These are phyloP conservation scores for Lacanobia oleracea DNA, from an alignment of 2,888 invertebrate species.

Conservation along the genomic window DNA sequence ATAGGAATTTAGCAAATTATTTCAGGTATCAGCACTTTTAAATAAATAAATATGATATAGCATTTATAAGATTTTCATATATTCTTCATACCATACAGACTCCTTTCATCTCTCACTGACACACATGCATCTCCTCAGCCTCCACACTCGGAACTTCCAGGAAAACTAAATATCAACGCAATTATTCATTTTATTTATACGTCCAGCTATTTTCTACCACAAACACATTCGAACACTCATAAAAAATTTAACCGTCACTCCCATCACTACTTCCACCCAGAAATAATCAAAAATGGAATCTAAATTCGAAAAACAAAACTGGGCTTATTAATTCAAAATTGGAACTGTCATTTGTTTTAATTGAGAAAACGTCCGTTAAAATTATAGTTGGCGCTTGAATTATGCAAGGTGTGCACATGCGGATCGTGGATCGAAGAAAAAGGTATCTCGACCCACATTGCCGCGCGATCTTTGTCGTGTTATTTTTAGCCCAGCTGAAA, in stretches of 20 bases:
- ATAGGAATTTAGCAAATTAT: background rate
- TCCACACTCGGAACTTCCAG: conserved; percentile 42
- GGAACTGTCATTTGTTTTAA: conserved; percentile 30
- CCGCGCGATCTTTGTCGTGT: conserved; percentile 76
- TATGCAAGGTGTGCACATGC: conserved; percentile 72
- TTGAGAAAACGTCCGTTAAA: conserved; percentile 7
- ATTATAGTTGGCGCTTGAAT: conserved; percentile 49
- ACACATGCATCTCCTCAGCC: conserved; percentile 10
- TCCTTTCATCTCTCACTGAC: conserved; percentile 23
- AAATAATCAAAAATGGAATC: conserved; percentile 33
- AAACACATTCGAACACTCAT: conserved; percentile 44
- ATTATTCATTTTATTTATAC: conserved; percentile 51
- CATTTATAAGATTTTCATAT: conserved; percentile 11
- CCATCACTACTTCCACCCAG: conserved; percentile 21
- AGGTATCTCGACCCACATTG: conserved; percentile 85
- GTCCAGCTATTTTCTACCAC: conserved; percentile 53
- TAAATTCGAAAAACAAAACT: conserved; percentile 11
- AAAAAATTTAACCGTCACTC: conserved; percentile 31
- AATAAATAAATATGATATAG: background rate
- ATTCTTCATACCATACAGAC: conserved; percentile 30
- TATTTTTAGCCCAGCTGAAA: conserved; percentile 85
- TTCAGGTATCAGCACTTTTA: background rate
- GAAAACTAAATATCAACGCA: conserved; percentile 33
- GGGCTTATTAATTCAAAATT: conserved; percentile 16
- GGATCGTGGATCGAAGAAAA: conserved; percentile 69